Conservation (phyloP, 2,888 invertebrate species). For the Isoperla grammatica region DNA sequence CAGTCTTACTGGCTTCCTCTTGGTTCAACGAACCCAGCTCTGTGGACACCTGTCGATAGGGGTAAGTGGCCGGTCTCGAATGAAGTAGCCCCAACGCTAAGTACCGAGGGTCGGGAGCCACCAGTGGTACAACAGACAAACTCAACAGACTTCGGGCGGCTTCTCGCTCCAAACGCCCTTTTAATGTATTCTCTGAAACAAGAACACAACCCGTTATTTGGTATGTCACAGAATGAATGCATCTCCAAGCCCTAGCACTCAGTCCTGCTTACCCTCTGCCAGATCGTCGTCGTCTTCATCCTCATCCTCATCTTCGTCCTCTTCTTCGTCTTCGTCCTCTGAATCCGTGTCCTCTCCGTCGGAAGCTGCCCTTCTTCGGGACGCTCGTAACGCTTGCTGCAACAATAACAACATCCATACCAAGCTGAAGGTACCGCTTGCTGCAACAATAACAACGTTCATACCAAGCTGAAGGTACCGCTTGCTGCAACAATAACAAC, state of each 20-base stretch:
- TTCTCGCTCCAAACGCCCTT: conserved; percentile 61
- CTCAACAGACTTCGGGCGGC: conserved; percentile 78
- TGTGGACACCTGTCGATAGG: conserved; percentile 45
- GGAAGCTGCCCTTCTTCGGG: conserved; percentile 11
- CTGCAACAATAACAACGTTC: no score
- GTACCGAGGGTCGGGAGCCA: conserved; percentile 34
- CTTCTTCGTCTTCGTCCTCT: conserved; percentile 43
- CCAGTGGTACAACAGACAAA: conserved; percentile 48
- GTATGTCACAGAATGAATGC: no score
- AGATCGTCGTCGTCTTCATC: conserved; percentile 40
- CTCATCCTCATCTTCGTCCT: conserved; percentile 41
- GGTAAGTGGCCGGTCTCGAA: conserved; percentile 62
- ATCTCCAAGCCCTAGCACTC: not conserved
- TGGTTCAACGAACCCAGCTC: conserved; percentile 30
- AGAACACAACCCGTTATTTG: conserved; percentile 17
- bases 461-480: no score
- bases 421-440: no score
- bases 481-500: no score
- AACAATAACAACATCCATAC: conserved; percentile 21
- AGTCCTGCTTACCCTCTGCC: conserved; percentile 30
- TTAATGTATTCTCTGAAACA: not conserved
- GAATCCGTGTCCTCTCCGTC: conserved; percentile 39
- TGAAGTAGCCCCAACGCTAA: conserved; percentile 35
- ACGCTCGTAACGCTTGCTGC: conserved; percentile 35
- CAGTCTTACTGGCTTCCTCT: conserved; percentile 17